These are phyloP conservation scores for Cyprinodon diabolis DNA, from an alignment of 2,797 vertebrate species.

Conservation along the genomic window DNA sequence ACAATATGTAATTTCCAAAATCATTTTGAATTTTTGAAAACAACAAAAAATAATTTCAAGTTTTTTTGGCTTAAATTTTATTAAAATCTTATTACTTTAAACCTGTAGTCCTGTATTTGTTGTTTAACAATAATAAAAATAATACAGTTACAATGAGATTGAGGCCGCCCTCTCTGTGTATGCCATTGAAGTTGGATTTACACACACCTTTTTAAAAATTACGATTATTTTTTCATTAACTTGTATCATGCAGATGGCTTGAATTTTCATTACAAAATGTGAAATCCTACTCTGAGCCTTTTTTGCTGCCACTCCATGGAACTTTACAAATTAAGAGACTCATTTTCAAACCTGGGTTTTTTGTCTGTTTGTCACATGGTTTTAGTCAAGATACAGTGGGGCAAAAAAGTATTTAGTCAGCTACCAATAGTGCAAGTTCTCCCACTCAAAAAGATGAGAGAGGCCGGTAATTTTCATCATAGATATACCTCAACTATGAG, in stretches of 20 bases:
- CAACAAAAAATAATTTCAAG: not conserved
- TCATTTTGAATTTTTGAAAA: not conserved
- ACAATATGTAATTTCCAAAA: not conserved
- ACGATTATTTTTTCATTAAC: not conserved
- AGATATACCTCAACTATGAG: no score
- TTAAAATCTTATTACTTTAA: not conserved
- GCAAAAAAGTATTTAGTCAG: no score
- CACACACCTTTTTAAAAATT: not conserved
- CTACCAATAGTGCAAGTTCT: no score
- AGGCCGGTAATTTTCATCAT: no score
- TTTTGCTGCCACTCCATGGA: not conserved
- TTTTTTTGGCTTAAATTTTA: not conserved
- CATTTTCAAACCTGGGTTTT: slow-evolving; percentile 21
- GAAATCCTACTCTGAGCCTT: slow-evolving; percentile 3
- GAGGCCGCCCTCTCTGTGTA: not conserved
- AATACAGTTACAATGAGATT: slow-evolving; percentile 15
- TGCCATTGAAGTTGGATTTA: not conserved
- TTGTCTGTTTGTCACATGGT: not conserved
- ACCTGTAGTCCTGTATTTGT: not conserved
- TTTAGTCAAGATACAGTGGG: slow-evolving; percentile 10
- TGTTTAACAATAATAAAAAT: slow-evolving; percentile 13
- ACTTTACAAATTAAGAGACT: slow-evolving; percentile 36
- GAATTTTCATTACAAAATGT: slow-evolving; percentile 15
- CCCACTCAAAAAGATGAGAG: no score
- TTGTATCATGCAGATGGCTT: slow-evolving; percentile 3